Base-by-base conservation (phyloP, 2,888 invertebrate species). In the Drosophila glabriapex region DNA sequence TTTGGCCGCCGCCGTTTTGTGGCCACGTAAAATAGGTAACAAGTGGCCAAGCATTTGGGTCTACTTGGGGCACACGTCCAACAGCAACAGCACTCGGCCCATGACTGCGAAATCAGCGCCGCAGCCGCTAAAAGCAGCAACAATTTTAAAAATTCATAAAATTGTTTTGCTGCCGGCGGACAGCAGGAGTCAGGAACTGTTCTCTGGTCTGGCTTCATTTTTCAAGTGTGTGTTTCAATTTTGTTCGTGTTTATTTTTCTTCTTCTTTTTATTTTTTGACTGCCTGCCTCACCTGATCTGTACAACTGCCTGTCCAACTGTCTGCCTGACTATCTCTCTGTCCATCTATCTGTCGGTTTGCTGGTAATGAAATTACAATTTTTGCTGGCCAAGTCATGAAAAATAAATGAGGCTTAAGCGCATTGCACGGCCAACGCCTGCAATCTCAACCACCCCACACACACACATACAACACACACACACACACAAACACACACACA, bases 321-420 rank as follows among this genome's bases (percentile, higher is more conserved):
- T 10, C 70, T 50, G 53, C 37, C 64, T 56, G 65, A 37, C 69
- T 61, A 35, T 43, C 64, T 49, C 52, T 28, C 58, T 67, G 56
- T 35, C 54, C 37, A 41, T 37, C 64, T 46, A 58, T 41, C 37
- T 39, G 54, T 55, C 41, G 75, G 78, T 76, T 75, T 64, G 71
- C 78, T 84, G 78, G 89, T 88, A 91, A 91, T 91, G 89, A 91
- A 92, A 92, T 91, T 89, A 89, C 88, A 90, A 83, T 91, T 91
- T 91, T 87, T 83, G 88, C 86, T 80, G 81, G 81, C 77, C 78
- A 76, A 80, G 71, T 73, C 85, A 90, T 92, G 89, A 86, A 90
- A 91, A 91, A 90, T 90, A 92, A 91, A 92, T 91, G 91, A 88
- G 85, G 87, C 90, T 83, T 90, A 88, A 91, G 90, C 89, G 76